These are phyloP conservation scores for Muscicapa adusta DNA, from an alignment of 2,113 vertebrate genomes.

Conservation along the genomic window DNA sequence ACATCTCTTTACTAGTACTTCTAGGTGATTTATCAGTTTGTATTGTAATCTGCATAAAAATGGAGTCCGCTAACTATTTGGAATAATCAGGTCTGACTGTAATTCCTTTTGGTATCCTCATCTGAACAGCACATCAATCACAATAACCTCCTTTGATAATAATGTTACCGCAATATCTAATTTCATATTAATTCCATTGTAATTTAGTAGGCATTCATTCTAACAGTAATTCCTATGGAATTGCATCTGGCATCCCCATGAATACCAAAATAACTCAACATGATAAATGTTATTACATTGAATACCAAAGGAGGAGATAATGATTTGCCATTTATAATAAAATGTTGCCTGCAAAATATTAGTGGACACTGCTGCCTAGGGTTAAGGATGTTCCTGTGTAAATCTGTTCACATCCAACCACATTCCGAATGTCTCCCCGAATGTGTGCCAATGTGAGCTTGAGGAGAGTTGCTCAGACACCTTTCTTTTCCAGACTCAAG, in stretches of 20 bases:
- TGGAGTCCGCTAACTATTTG: constrained; percentile 55
- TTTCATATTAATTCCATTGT: constrained; percentile 74
- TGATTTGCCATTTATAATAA: constrained; percentile 50
- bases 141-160: constrained; percentile 71
- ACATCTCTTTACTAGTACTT: neutral
- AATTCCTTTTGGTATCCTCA: constrained; percentile 69
- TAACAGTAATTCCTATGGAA: constrained; percentile 64
- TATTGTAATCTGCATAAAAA: constrained; percentile 71
- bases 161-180: constrained; percentile 70
- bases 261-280: constrained; percentile 62
- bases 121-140: constrained; percentile 71
- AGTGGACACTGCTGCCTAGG: neutral
- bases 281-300: constrained; percentile 52
- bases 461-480: neutral
- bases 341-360: constrained; percentile 19
- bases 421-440: neutral
- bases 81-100: constrained; percentile 64
- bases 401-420: neutral
- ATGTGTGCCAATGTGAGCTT: neutral
- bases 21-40: constrained; percentile 62
- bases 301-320: constrained; percentile 51
- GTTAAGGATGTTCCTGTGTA: neutral
- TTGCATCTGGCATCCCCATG: constrained; percentile 55
- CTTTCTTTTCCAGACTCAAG: neutral
- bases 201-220: constrained; percentile 70